These are phyloP conservation scores for Drosophila cognata DNA, from an alignment of 2,888 invertebrate genomes.

Conservation along the genomic window DNA sequence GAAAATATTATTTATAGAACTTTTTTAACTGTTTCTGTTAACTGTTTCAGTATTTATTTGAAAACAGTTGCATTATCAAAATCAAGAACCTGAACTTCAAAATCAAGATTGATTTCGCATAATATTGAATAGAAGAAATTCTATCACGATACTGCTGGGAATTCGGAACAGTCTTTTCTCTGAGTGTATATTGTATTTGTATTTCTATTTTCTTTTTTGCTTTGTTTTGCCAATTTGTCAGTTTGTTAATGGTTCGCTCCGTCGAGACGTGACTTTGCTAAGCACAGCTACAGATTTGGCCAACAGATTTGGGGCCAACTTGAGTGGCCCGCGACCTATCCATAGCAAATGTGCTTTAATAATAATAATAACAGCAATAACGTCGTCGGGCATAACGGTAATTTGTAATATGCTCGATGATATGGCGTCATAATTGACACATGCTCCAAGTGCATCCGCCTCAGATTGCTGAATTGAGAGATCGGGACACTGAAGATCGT, in stretches of 20 bases:
- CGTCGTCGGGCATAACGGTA: slow-evolving; percentile 52
- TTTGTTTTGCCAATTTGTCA: slow-evolving; percentile 63
- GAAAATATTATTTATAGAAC: no score
- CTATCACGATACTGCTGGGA: no score
- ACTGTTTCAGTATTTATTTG: neutral
- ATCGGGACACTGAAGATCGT: slow-evolving; percentile 13
- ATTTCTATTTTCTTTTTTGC: slow-evolving; percentile 35
- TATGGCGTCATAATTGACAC: slow-evolving; percentile 77
- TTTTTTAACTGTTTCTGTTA: neutral
- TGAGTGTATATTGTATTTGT: slow-evolving; percentile 13
- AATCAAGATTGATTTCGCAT: neutral
- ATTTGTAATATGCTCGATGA: slow-evolving; percentile 47
- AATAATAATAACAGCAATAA: slow-evolving; percentile 56
- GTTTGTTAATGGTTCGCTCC: slow-evolving; percentile 55
- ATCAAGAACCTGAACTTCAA: neutral
- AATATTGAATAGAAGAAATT: neutral
- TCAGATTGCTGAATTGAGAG: slow-evolving; percentile 50
- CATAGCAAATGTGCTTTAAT: slow-evolving; percentile 48
- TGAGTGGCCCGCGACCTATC: slow-evolving; percentile 32
- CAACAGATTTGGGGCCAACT: slow-evolving; percentile 48
- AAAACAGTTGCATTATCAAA: neutral
- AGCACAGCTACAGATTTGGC: slow-evolving; percentile 40
- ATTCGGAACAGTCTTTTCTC: neutral
- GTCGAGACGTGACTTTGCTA: slow-evolving; percentile 57
- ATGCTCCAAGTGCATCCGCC: slow-evolving; percentile 74